Evolutionary conservation across 2,888 invertebrate genomes (phyloP).

Genomic region (Zaprionus lineosus): DNA sequence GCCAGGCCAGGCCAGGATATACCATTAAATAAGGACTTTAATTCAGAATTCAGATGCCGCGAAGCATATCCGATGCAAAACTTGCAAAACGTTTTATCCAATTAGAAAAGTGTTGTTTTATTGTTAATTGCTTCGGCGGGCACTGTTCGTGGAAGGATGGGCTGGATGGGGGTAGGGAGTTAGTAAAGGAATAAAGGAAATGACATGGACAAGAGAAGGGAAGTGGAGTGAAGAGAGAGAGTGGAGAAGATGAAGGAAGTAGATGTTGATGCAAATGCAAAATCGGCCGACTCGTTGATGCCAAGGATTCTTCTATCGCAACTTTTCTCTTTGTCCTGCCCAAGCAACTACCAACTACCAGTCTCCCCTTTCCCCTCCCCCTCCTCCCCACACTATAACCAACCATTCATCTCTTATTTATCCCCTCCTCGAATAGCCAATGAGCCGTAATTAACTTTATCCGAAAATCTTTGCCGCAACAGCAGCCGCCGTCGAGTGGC

Average conservation of each 20-base stretch:
- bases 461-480: constrained; percentile 77
- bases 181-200: too few relatives aligned
- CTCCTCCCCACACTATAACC: not conserved
- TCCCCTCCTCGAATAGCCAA: constrained; percentile 63
- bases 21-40: constrained; percentile 37
- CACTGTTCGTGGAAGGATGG: constrained; percentile 18
- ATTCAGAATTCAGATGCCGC: constrained; percentile 36
- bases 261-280: constrained; percentile 8
- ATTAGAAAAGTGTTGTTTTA: constrained; percentile 77
- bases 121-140: constrained; percentile 68
- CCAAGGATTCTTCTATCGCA: too few relatives aligned
- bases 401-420: too few relatives aligned
- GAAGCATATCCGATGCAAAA: constrained; percentile 62
- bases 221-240: not conserved
- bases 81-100: constrained; percentile 78
- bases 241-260: not conserved
- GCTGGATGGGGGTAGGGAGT: not conserved
- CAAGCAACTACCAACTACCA: not conserved
- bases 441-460: constrained; percentile 81
- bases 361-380: constrained; percentile 12
- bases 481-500: constrained; percentile 25
- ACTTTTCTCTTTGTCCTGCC: too few relatives aligned
- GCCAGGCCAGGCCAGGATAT: not conserved
- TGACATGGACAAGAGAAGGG: too few relatives aligned
- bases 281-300: constrained; percentile 16